phyloP scores from a whole-genome alignment of 2,113 vertebrate species.

The Echinops telfairi region DNA sequence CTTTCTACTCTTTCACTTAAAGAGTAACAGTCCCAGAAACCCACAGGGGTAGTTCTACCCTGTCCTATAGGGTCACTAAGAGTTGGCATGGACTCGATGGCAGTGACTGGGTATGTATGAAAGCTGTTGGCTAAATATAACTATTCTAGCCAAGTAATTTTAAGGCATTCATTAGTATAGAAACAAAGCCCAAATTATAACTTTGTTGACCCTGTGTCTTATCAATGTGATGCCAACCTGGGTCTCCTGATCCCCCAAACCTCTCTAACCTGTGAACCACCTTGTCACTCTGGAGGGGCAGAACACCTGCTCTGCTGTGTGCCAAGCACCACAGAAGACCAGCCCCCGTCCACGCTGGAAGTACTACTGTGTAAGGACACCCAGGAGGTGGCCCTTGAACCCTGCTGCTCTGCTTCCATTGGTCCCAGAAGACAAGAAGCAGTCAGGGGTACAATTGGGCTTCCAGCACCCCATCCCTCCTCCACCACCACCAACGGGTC shows the following conservation, averaged over 20 bases:
- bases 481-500: background rate
- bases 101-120: background rate
- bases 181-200: background rate
- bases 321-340: background rate
- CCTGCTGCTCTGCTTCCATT: background rate
- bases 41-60: too few species aligned
- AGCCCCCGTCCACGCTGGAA: accelerated
- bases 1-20: too few species aligned
- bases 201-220: background rate
- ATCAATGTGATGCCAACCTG: background rate
- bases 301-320: background rate
- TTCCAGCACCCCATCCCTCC: too few species aligned
- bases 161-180: slow-evolving; percentile 48
- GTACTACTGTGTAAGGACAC: background rate
- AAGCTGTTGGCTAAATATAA: slow-evolving; percentile 34
- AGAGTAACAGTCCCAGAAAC: too few species aligned
- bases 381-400: background rate
- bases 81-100: too few species aligned
- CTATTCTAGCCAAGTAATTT: slow-evolving; percentile 25
- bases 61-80: too few species aligned
- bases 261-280: background rate
- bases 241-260: too few species aligned
- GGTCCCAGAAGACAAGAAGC: background rate
- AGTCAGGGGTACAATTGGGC: too few species aligned
- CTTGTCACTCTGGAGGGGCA: too few species aligned